phyloP scores from a whole-genome alignment of 2,888 invertebrate genomes.

The Lasioglossum marginatum region DNA sequence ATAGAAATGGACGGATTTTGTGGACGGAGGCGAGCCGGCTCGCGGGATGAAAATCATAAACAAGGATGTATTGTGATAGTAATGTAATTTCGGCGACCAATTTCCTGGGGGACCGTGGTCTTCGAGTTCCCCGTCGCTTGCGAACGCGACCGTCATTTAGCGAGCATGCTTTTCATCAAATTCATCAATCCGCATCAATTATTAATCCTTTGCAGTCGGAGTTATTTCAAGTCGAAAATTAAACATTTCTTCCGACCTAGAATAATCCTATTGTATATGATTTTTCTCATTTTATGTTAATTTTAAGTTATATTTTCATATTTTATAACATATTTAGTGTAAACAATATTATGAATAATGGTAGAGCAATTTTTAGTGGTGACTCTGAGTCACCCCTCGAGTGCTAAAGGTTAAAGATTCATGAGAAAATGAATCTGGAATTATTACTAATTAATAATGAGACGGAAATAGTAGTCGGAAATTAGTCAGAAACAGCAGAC shows the following conservation, averaged over 20 bases:
- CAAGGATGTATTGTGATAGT: constrained; percentile 9
- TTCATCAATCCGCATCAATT: neutral
- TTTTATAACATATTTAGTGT: too few relatives aligned
- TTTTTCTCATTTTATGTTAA: too few relatives aligned
- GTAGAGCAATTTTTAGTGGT: too few relatives aligned
- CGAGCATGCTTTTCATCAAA: neutral
- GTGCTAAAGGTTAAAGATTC: neutral
- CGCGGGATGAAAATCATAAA: constrained; percentile 32
- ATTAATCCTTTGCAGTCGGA: neutral
- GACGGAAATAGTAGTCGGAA: too few relatives aligned
- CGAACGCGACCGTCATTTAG: neutral
- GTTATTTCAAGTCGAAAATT: too few relatives aligned
- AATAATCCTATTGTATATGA: too few relatives aligned
- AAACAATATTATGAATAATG: too few relatives aligned
- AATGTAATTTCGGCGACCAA: neutral
- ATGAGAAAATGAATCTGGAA: neutral
- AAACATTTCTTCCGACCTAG: too few relatives aligned
- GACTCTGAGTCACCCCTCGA: too few relatives aligned
- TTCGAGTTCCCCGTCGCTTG: neutral
- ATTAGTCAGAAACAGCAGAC: neutral
- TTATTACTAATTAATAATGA: neutral
- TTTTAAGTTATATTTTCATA: too few relatives aligned
- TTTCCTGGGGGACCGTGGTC: neutral
- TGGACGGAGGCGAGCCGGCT: neutral
- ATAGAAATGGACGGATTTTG: constrained; percentile 27